Evolutionary conservation across 2,888 invertebrate species (phyloP).

Genomic region (Cryptus viduatorius): DNA sequence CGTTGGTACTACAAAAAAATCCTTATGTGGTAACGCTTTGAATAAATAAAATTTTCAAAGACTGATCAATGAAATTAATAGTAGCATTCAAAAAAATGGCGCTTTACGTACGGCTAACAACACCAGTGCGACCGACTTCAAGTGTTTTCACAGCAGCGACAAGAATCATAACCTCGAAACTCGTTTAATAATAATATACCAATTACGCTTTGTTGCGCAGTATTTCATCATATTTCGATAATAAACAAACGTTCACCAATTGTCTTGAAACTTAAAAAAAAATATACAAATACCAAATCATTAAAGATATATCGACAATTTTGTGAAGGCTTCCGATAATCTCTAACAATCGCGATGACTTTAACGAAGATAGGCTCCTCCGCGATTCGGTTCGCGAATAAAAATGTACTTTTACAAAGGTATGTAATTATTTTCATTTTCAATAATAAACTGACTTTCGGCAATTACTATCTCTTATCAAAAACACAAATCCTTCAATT

Average conservation of each 20-base stretch:
- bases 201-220: too few relatives aligned
- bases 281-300: neutral
- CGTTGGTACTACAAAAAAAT: too few relatives aligned
- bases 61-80: too few relatives aligned
- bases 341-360: conserved; percentile 17
- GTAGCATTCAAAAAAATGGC: too few relatives aligned
- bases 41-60: too few relatives aligned
- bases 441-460: neutral
- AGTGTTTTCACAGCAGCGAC: neutral
- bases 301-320: neutral
- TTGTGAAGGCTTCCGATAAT: neutral
- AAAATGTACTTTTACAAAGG: conserved; percentile 39
- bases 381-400: conserved; percentile 31
- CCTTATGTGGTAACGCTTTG: too few relatives aligned
- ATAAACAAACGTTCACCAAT: too few relatives aligned
- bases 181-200: too few relatives aligned
- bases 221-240: too few relatives aligned
- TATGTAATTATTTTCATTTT: conserved; percentile 16
- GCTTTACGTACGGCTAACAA: too few relatives aligned
- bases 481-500: neutral
- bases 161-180: too few relatives aligned
- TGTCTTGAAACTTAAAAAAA: too few relatives aligned
- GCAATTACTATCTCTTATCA: neutral
- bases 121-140: neutral
- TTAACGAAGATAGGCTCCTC: conserved; percentile 41